Percentiles rank a stretch among this genome's conserved stretches.
Conservation (phyloP, 2,113 vertebrate genomes). For the Apus apus region DNA sequence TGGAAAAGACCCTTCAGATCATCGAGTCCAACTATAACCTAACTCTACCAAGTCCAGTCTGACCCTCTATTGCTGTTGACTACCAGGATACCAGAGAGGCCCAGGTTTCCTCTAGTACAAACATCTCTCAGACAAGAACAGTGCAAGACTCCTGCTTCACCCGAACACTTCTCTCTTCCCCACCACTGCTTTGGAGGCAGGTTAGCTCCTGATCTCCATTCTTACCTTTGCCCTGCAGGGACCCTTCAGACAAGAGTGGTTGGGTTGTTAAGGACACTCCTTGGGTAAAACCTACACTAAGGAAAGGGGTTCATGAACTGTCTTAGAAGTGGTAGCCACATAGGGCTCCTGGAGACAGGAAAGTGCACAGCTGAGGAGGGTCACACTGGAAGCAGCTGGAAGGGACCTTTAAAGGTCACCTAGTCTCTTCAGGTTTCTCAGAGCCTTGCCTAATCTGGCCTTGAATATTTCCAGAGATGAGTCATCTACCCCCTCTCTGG, state of each 20-base stretch:
- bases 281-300: not conserved
- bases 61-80: not conserved
- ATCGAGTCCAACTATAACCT: too few relatives aligned
- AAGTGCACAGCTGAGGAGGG: accelerated
- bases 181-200: not conserved
- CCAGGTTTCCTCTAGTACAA: not conserved
- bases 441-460: too few relatives aligned
- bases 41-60: not conserved
- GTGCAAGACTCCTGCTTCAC: not conserved
- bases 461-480: too few relatives aligned
- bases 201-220: not conserved
- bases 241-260: not conserved
- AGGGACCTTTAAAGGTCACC: too few relatives aligned
- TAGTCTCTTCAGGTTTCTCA: too few relatives aligned
- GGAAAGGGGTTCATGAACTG: not conserved
- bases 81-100: not conserved
- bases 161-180: not conserved
- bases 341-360: not conserved
- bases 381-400: not conserved
- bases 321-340: not conserved
- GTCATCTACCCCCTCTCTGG: too few relatives aligned
- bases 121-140: not conserved
- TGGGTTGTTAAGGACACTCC: not conserved
- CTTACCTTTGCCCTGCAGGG: not conserved
- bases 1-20: too few relatives aligned